Conservation (phyloP, 2,888 invertebrate species). For the Charanyca ferruginea region DNA sequence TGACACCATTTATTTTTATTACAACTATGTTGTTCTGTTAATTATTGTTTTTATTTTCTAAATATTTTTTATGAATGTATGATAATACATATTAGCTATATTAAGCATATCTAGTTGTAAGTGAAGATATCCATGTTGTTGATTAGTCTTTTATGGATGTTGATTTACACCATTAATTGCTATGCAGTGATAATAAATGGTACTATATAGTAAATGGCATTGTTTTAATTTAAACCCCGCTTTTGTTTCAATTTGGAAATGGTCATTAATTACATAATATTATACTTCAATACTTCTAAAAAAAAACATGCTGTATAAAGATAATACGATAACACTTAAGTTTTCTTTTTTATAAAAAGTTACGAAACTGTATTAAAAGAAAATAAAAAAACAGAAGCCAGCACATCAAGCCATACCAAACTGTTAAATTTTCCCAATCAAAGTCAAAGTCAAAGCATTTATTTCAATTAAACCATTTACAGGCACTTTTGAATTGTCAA, state of each 20-base stretch:
- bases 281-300: too few relatives aligned
- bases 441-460: too few relatives aligned
- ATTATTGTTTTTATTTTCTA: slow-evolving; percentile 80
- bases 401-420: too few relatives aligned
- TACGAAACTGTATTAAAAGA: too few relatives aligned
- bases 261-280: too few relatives aligned
- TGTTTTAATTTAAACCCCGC: slow-evolving; percentile 44
- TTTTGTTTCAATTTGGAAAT: background rate
- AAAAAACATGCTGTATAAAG: too few relatives aligned
- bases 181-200: slow-evolving; percentile 90
- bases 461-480: too few relatives aligned
- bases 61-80: slow-evolving; percentile 81
- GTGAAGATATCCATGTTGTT: slow-evolving; percentile 90
- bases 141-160: slow-evolving; percentile 91
- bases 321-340: too few relatives aligned
- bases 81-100: slow-evolving; percentile 79
- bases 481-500: too few relatives aligned
- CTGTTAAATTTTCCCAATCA: too few relatives aligned
- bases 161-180: slow-evolving; percentile 90
- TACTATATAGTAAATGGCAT: slow-evolving; percentile 78
- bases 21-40: slow-evolving; percentile 80
- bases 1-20: slow-evolving; percentile 86
- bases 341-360: too few relatives aligned
- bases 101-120: slow-evolving; percentile 81
- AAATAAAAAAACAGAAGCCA: too few relatives aligned